Base-by-base conservation (phyloP, 2,888 invertebrate genomes). In the Drosophila yooni region DNA sequence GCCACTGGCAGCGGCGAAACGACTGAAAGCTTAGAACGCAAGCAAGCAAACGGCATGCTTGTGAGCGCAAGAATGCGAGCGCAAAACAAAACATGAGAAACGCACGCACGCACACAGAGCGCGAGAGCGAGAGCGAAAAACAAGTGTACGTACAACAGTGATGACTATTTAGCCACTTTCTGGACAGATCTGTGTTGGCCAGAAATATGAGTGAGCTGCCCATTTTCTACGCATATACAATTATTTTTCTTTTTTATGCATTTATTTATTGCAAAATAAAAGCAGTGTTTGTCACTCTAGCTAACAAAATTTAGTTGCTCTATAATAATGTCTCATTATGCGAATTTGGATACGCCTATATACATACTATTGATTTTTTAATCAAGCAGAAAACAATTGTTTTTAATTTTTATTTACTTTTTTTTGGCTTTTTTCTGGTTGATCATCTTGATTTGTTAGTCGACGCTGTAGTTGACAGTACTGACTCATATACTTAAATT, bases 1-100 rank as follows among this genome's bases (percentile, higher is more conserved):
- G 81, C 81, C 79, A 78, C 70, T 74, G 79, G 61, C 71, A 53
- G 34, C 52, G 54, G 59, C 68, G 66, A 46, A 52, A 53, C 66
- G 53, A 76, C 77, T 76, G 36, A 76, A 69, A 68, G 64, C 72
- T 75, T 76, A 71, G 66, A 70, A 69, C 50, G 51, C 60, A 48
- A 54, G 52, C 54, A 50, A 57, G 34, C 51, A 54, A 46, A 46
- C 25, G 25, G 15, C 15, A 4, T 25, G 46, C 8, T 46, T 50
- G 57, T 40, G 58, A 65, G 79, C 62, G 58, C 36, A 40, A 66
- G 61, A 53, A 74, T 18, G 43, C 65, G 65, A 46, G 60, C 48
- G 60, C 40, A 25, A 29, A 15, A 66, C 34, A 29, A 18, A 36
- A 43, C n/a, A 36, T 46, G 25, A 25, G 25, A 46, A 36, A 21